These are phyloP conservation scores for Eupithecia centaureata DNA, from an alignment of 2,888 invertebrate genomes.

Conservation along the genomic window DNA sequence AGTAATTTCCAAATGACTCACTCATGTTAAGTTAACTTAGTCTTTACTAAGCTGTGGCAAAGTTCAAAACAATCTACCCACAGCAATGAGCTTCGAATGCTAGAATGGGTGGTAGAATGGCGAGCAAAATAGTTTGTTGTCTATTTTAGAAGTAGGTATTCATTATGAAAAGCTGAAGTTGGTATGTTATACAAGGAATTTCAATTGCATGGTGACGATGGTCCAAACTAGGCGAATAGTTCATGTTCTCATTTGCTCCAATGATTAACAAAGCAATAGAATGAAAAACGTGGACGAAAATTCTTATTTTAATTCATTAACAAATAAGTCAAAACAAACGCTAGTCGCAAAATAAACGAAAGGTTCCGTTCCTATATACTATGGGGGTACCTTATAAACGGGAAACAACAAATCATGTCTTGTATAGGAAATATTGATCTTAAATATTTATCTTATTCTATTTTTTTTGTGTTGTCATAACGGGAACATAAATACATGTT, in stretches of 20 bases:
- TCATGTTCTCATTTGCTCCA: neutral
- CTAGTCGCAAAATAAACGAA: too few relatives aligned
- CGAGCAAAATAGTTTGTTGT: neutral
- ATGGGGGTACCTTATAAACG: too few relatives aligned
- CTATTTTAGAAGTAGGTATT: neutral
- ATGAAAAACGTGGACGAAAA: neutral
- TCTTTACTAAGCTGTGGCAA: conserved; percentile 12
- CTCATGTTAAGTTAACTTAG: conserved; percentile 25
- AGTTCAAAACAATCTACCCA: conserved; percentile 49
- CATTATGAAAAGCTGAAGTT: neutral
- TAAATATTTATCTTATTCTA: too few relatives aligned
- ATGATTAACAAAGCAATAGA: conserved; percentile 3
- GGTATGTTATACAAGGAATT: neutral
- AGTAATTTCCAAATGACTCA: conserved; percentile 70
- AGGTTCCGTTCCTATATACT: too few relatives aligned
- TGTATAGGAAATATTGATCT: too few relatives aligned
- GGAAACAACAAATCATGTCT: too few relatives aligned
- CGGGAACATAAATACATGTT: too few relatives aligned
- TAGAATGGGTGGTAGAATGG: conserved; percentile 15
- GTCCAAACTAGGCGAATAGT: neutral
- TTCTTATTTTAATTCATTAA: neutral
- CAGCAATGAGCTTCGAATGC: conserved; percentile 24
- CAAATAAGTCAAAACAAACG: conserved; percentile 1
- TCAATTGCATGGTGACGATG: neutral
- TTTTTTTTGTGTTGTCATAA: too few relatives aligned